Evolutionary conservation across 1,140 invertebrate species (phyloP).

Genomic region (Eciton burchellii): DNA sequence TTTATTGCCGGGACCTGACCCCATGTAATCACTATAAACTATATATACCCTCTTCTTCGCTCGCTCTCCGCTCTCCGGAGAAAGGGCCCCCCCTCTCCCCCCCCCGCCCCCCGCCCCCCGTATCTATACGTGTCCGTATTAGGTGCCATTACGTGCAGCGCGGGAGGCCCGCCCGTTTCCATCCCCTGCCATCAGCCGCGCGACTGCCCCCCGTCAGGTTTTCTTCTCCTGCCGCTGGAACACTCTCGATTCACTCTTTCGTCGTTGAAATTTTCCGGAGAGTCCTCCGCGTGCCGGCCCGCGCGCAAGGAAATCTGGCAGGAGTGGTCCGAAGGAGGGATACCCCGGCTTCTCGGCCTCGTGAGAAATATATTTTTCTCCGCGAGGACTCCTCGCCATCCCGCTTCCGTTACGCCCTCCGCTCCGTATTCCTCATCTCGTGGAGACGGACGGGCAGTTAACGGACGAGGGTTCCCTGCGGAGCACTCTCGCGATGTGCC

Average conservation of each 20-base stretch:
- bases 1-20: constrained; percentile 85
- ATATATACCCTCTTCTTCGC: constrained; percentile 83
- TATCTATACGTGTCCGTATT: constrained; percentile 82
- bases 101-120: constrained; percentile 8
- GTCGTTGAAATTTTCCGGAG: neutral
- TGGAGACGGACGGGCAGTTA: constrained; percentile 1
- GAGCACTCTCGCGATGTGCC: constrained; percentile 63
- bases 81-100: constrained; percentile 19
- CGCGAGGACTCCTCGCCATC: neutral
- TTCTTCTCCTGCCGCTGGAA: constrained; percentile 21
- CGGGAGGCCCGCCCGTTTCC: constrained; percentile 66
- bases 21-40: constrained; percentile 86
- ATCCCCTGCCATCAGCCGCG: constrained; percentile 34
- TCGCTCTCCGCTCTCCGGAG: constrained; percentile 14
- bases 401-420: too few species aligned
- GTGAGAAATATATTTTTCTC: constrained; percentile 29
- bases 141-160: constrained; percentile 80
- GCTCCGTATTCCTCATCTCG: constrained; percentile 30
- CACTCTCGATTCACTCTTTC: neutral
- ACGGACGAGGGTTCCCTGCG: constrained; percentile 43
- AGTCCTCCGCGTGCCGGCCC: too few species aligned
- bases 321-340: too few species aligned
- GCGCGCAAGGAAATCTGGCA: too few species aligned
- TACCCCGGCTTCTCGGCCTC: neutral
- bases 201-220: constrained; percentile 53